These are phyloP conservation scores for Empis livida DNA, from an alignment of 2,888 invertebrate species.

Conservation along the genomic window DNA sequence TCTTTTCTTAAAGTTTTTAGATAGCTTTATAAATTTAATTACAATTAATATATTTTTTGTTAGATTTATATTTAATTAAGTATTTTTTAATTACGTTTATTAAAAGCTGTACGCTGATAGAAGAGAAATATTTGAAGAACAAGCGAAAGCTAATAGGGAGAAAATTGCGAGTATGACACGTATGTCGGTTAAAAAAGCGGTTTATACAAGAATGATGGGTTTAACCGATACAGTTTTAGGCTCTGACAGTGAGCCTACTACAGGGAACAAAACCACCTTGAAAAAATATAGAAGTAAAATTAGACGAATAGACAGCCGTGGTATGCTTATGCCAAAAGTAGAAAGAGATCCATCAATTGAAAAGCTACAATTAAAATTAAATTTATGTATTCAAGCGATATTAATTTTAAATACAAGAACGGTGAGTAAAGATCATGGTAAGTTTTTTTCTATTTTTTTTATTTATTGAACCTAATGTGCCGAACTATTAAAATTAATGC, in stretches of 20 bases:
- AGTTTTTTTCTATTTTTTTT: constrained; percentile 13
- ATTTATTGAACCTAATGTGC: too few species aligned
- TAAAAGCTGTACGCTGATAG: too few species aligned
- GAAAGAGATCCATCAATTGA: background rate
- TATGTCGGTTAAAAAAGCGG: background rate
- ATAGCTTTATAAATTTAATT: too few species aligned
- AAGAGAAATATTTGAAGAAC: too few species aligned
- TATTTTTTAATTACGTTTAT: too few species aligned
- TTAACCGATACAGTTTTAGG: background rate
- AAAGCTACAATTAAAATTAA: constrained; percentile 21
- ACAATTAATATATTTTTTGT: too few species aligned
- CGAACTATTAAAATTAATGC: too few species aligned
- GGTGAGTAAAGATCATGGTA: constrained; percentile 36
- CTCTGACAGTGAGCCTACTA: background rate
- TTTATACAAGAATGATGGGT: background rate
- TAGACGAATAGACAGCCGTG: too few species aligned
- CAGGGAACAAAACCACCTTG: too few species aligned
- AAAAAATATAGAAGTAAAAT: background rate
- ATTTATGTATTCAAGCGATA: constrained; percentile 50
- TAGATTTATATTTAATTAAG: too few species aligned
- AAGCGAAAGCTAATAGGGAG: too few species aligned
- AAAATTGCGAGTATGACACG: background rate
- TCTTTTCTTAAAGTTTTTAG: too few species aligned
- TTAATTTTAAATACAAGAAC: constrained; percentile 52
- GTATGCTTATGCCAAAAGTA: background rate